These are phyloP conservation scores for Megalops cyprinoides DNA, from an alignment of 2,797 vertebrate species.

Conservation along the genomic window DNA sequence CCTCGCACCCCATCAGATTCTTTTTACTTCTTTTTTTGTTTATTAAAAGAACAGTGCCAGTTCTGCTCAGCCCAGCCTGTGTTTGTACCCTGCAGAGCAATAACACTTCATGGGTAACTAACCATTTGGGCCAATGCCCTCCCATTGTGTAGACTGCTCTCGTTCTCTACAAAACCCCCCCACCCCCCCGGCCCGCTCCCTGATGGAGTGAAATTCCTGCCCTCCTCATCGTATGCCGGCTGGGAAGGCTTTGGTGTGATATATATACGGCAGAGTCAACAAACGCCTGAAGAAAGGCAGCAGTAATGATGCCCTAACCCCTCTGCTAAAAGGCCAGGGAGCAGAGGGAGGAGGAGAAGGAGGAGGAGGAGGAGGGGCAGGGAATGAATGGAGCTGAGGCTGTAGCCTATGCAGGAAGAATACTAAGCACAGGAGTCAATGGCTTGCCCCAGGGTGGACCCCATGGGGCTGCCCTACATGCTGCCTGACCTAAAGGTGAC, in stretches of 20 bases:
- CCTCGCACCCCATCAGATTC: too few species aligned
- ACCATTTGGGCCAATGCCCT: slow-evolving; percentile 6
- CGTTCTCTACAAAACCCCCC: too few species aligned
- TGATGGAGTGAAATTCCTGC: not conserved
- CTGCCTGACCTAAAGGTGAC: not conserved
- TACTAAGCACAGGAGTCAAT: not conserved
- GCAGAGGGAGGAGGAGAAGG: not conserved
- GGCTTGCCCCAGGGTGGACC: not conserved
- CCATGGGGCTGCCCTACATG: not conserved
- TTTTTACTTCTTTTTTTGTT: not conserved
- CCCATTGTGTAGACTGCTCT: too few species aligned
- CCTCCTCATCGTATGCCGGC: not conserved
- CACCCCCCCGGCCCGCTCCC: not conserved
- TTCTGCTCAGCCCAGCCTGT: not conserved
- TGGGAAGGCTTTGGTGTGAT: not conserved
- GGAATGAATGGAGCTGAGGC: not conserved
- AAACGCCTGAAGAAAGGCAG: not conserved
- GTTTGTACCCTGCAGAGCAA: not conserved
- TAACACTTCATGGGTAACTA: slow-evolving; percentile 18
- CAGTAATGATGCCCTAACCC: not conserved
- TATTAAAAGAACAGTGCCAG: not conserved
- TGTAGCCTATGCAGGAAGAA: not conserved
- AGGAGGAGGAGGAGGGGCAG: not conserved
- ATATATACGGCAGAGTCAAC: not conserved
- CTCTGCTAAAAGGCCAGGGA: not conserved